A percentile compares a stretch with the other conserved stretches of the same genome.
These are phyloP conservation scores for Latrodectus hesperus DNA, from an alignment of 2,888 invertebrate genomes.

Conservation along the genomic window DNA sequence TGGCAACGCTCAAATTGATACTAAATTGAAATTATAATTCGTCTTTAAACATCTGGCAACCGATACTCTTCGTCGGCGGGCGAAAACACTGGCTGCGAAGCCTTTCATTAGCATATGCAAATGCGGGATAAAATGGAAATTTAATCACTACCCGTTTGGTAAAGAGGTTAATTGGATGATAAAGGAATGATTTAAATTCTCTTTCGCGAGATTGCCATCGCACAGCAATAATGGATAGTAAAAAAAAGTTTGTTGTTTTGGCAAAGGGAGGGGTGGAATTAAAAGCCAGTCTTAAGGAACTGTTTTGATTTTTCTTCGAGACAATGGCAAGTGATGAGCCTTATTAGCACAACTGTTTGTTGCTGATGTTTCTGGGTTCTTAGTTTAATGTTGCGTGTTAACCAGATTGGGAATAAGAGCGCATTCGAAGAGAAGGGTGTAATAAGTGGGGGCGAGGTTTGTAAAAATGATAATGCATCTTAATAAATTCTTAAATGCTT, in stretches of 20 bases:
- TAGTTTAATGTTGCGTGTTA: neutral
- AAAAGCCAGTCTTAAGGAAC: constrained; percentile 11
- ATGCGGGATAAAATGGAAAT: constrained; percentile 64
- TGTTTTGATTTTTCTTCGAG: constrained; percentile 32
- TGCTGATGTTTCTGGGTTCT: neutral
- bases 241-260: constrained; percentile 31
- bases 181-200: constrained; percentile 49
- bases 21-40: constrained; percentile 67
- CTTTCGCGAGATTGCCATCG: constrained; percentile 31
- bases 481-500: neutral
- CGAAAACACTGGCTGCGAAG: neutral
- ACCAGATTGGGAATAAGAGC: neutral
- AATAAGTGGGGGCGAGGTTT: neutral
- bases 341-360: neutral
- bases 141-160: constrained; percentile 55
- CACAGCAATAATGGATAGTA: neutral
- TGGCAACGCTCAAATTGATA: constrained; percentile 59
- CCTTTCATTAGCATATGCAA: constrained; percentile 64
- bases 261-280: constrained; percentile 10
- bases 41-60: constrained; percentile 63
- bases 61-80: constrained; percentile 27
- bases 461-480: neutral
- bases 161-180: constrained; percentile 62
- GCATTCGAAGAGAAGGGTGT: neutral
- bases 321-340: constrained; percentile 1